phyloP scores from a whole-genome alignment of 1,140 invertebrate species.

The Bactericera cockerelli region DNA sequence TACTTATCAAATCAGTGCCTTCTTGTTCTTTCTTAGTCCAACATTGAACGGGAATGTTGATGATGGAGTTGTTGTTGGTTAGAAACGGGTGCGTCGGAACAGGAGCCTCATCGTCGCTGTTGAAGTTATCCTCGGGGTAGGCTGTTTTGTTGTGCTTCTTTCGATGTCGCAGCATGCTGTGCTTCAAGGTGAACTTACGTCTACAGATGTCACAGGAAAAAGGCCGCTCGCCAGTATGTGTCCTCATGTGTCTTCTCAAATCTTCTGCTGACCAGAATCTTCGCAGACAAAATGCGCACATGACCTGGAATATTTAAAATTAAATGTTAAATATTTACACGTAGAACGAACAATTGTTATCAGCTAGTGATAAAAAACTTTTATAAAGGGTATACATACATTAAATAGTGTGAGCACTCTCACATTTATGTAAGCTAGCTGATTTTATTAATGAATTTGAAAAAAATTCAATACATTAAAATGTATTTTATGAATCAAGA shows the following conservation, averaged over 20 bases:
- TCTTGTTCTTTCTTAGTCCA: constrained; percentile 17
- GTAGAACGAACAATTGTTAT: too few species aligned
- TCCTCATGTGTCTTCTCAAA: constrained; percentile 77
- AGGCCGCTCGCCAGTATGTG: constrained; percentile 65
- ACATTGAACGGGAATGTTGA: neutral
- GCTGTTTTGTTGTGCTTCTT: constrained; percentile 50
- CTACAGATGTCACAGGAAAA: constrained; percentile 68
- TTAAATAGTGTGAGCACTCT: too few species aligned
- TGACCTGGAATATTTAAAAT: constrained; percentile 49
- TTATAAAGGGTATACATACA: too few species aligned
- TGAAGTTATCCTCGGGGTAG: constrained; percentile 4
- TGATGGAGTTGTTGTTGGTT: constrained; percentile 20
- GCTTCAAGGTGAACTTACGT: constrained; percentile 75
- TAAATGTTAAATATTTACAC: constrained; percentile 11
- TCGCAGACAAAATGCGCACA: constrained; percentile 80
- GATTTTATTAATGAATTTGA: too few species aligned
- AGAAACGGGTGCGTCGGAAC: constrained; percentile 12
- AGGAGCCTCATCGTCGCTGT: constrained; percentile 16
- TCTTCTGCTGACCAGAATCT: constrained; percentile 90
- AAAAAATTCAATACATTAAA: too few species aligned
- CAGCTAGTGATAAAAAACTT: too few species aligned
- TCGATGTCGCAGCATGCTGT: constrained; percentile 79
- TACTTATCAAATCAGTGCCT: constrained; percentile 66
- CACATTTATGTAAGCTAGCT: too few species aligned
- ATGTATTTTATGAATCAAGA: too few species aligned